These are phyloP conservation scores for Gymnothorax reevesii DNA, from an alignment of 2,797 vertebrate species.

Conservation along the genomic window DNA sequence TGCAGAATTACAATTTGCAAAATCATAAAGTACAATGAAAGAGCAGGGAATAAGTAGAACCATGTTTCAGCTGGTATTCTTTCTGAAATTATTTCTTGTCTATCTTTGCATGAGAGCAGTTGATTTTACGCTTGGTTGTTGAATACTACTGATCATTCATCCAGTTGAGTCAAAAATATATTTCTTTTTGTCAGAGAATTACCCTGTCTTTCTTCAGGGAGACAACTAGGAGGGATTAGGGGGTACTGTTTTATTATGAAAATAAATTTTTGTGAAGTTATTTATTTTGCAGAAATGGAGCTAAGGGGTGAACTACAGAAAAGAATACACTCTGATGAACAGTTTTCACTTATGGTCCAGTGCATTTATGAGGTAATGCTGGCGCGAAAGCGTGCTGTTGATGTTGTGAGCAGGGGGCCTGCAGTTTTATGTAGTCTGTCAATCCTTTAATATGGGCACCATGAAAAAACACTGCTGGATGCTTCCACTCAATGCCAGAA, in stretches of 20 bases:
- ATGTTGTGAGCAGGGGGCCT: slow-evolving; percentile 33
- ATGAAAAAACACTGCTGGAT: background rate
- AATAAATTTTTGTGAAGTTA: background rate
- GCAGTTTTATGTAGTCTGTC: slow-evolving; percentile 33
- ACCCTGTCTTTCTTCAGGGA: too few species aligned
- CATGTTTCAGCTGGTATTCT: too few species aligned
- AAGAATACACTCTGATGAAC: background rate
- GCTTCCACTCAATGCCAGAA: background rate
- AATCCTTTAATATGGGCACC: background rate
- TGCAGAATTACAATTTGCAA: too few species aligned
- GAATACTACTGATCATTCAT: too few species aligned
- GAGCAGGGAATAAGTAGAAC: too few species aligned
- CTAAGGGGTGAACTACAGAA: background rate
- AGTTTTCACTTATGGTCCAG: background rate
- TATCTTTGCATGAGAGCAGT: too few species aligned
- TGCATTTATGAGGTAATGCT: slow-evolving; percentile 46
- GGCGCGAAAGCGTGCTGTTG: slow-evolving; percentile 29
- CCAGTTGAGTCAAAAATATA: too few species aligned
- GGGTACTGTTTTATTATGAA: background rate
- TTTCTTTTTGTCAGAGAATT: too few species aligned
- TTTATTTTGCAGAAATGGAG: background rate
- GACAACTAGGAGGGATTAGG: too few species aligned
- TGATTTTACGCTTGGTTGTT: too few species aligned
- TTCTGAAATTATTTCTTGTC: too few species aligned
- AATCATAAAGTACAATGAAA: too few species aligned